Percentiles rank a stretch among this genome's conserved stretches.
These are phyloP conservation scores for Phrynocephalus versicolor DNA, from an alignment of 2,113 vertebrate species.

Conservation along the genomic window DNA sequence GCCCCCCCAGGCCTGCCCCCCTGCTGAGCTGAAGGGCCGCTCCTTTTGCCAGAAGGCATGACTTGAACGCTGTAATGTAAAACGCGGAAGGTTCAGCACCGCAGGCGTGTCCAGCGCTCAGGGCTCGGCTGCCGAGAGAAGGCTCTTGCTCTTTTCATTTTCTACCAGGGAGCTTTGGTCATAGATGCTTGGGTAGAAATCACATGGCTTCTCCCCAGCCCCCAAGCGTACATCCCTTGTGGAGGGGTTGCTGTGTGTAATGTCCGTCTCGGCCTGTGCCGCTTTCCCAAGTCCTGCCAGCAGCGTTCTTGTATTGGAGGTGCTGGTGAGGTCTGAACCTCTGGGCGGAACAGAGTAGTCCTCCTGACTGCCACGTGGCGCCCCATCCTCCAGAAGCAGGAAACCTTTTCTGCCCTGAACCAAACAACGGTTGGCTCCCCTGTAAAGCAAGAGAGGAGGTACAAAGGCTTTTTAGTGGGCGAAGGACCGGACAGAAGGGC, in stretches of 20 bases:
- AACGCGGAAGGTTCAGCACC: neutral
- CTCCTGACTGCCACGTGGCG: neutral
- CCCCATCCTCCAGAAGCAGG: too few species aligned
- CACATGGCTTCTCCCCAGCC: neutral
- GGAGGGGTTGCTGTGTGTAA: neutral
- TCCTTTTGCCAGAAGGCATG: neutral
- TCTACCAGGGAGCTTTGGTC: neutral
- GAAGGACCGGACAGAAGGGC: neutral
- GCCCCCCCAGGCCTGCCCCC: too few species aligned
- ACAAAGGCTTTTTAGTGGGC: too few species aligned
- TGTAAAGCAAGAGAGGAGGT: accelerated
- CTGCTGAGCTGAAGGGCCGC: neutral
- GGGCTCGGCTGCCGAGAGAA: neutral
- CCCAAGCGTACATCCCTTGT: too few species aligned
- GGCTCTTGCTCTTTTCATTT: neutral
- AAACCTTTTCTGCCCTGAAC: neutral
- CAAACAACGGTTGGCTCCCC: neutral
- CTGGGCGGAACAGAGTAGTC: neutral
- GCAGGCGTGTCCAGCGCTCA: neutral
- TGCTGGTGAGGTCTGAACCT: neutral
- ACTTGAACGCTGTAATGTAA: neutral
- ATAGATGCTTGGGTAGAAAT: neutral
- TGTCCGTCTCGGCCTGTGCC: neutral
- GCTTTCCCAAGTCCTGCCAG: neutral
- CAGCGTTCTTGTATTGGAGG: too few species aligned